Evolutionary conservation across 2,888 invertebrate genomes (phyloP), one percentile per base, ranked within the genome.

Genomic region (Tridacna crocea): DNA sequence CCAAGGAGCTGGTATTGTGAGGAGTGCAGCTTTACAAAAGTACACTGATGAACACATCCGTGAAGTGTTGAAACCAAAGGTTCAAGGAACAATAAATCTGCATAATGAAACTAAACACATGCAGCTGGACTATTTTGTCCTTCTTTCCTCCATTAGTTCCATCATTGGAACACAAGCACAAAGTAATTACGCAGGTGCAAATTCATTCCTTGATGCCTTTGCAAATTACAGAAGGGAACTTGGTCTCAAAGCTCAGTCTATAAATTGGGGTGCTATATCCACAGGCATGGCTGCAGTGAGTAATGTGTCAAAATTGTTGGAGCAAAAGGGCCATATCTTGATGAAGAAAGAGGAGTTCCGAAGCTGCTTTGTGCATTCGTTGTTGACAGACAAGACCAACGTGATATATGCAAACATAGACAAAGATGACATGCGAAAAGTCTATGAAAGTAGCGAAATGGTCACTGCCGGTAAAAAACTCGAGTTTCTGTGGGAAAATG

Each of bases 241-340:
- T 11, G 85, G 87, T 10, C 72, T 85, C 11, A 24, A 72, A 19
- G 88, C 78, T 4, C 90, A 90, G 72, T 78, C 80, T 36, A 88
- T 91, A 15, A 90, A 90, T 65, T 91, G 91, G 91, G 90, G 90
- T 19, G 83, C 88, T 17, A 61, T 90, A 55, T 70, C 79, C 46
- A 47, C 87, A 13, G 90, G 90, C 17, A 84, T 90, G 83, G 78
- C 75, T 15, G 47, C n/a, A 27, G 70, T 72, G 24, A 46, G 26
- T 22, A 47, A 72, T 66, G 58, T 76, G 65, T 55, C 61, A 36
- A 48, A 66, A 15, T 47, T 51, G 17, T 75, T 75, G 4, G 27
- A 48, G 47, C 36, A 24, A 11, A 15, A 27, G 1, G 75, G 75
- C 47, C 61, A 75, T 27, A 26, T 46, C 26, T 55, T 48, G 2